Base-by-base conservation (phyloP, 2,113 vertebrate species). In the Harpagus bidentatus region DNA sequence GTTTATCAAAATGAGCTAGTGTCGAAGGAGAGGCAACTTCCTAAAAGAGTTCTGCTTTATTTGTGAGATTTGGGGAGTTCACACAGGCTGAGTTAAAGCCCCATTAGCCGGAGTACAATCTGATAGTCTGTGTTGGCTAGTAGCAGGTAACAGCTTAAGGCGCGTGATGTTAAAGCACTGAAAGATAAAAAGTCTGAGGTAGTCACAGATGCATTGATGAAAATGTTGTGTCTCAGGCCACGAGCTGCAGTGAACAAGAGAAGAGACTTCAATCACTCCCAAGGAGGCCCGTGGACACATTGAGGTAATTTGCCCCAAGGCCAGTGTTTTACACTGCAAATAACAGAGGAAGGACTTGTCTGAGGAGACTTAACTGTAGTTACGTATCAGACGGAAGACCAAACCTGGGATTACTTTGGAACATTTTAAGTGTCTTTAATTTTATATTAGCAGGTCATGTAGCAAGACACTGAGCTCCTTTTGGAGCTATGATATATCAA, bases 311-410 rank as follows among this genome's bases (percentile, higher is more conserved):
- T 77, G 43, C 45, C 72, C 32, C 28, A 40, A 70, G 86, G 67
- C 23, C 45, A 22, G 2, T 36, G 21, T 84, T 93, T 56, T 40
- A 69, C 34, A 7, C 4, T 4, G 16, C 47, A 61, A 67, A 50
- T 50, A 82, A 16, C 0, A 1, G 36, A 29, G 66, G 45, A 38
- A 71, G 28, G 62, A 13, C 13, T 78, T 45, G 14, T 58, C 40
- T 70, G 80, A 77, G 53, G 22, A 40, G 62, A 21, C 15, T 42
- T 66, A 73, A 15, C 21, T 89, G 55, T 23, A 53, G 31, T 42
- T 63, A 20, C 0, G 0, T 28, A 4, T 74, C 40, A 48, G 31
- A 31, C 23, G 31, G n/a, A 50, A 70, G 77, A 74, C 34, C 2
- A 13, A 78, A 82, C 17, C 13, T 53, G 47, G 38, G 52, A 31